These are phyloP conservation scores for Steinernema khuongi DNA, from an alignment of 1,140 invertebrate species.

Conservation along the genomic window DNA sequence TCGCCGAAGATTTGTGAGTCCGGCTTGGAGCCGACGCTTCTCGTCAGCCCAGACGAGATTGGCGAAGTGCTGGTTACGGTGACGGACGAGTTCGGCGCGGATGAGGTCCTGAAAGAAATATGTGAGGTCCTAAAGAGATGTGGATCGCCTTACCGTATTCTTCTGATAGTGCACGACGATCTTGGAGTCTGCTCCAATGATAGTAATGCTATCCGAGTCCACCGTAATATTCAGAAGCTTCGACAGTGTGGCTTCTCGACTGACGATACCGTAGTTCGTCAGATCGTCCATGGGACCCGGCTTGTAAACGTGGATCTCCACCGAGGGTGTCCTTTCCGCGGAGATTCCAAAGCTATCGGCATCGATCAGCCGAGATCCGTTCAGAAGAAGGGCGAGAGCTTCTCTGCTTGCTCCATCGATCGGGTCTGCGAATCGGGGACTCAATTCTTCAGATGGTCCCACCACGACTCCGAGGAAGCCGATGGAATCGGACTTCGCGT, in stretches of 20 bases:
- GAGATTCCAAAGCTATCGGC: neutral
- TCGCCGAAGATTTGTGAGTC: neutral
- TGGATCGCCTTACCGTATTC: conserved; percentile 6
- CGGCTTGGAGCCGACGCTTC: neutral
- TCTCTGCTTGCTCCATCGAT: neutral
- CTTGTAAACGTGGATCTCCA: conserved; percentile 7
- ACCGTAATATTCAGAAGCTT: conserved; percentile 5
- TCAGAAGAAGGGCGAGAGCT: conserved; percentile 11
- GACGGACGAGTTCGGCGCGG: neutral
- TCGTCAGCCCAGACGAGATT: neutral
- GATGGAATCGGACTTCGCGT: conserved; percentile 10
- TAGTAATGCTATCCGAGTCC: neutral
- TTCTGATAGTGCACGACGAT: conserved; percentile 11
- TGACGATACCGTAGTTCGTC: conserved; percentile 15
- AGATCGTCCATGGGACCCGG: neutral
- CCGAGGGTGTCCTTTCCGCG: neutral
- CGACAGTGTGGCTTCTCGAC: neutral
- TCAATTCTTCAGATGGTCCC: neutral
- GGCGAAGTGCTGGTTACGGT: neutral
- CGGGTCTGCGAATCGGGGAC: conserved; percentile 4
- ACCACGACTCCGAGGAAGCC: conserved; percentile 2
- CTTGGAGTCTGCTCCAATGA: neutral
- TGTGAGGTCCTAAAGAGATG: too few species aligned
- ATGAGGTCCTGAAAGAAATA: neutral
- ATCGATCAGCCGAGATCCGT: neutral